Conservation (phyloP, 2,113 vertebrate species). For the Ciconia maguari region DNA sequence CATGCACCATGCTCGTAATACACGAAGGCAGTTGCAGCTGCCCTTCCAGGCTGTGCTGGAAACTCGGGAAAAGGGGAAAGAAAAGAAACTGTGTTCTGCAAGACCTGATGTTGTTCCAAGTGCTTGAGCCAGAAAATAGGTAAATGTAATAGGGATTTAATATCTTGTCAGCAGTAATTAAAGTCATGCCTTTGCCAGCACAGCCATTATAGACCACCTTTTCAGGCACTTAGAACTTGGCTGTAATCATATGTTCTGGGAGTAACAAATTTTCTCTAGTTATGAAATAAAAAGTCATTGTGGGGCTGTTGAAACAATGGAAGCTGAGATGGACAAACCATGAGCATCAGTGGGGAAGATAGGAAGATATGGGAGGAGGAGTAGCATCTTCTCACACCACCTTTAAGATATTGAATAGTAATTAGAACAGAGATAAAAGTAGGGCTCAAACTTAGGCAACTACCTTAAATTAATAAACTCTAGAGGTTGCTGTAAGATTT, state of each 20-base stretch:
- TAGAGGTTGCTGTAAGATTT: neutral
- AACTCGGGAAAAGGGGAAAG: neutral
- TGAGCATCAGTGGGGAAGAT: neutral
- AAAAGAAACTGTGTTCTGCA: neutral
- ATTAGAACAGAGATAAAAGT: neutral
- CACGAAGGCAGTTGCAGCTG: neutral
- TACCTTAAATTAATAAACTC: neutral
- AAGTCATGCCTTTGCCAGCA: neutral
- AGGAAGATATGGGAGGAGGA: neutral
- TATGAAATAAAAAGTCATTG: neutral
- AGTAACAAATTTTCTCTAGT: neutral
- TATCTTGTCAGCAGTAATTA: constrained; percentile 17
- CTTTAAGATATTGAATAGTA: neutral
- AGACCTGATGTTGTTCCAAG: neutral
- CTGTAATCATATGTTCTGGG: neutral
- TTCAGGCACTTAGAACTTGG: neutral
- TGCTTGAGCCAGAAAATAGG: neutral
- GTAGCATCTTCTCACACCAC: neutral
- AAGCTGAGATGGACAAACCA: neutral
- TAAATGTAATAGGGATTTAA: neutral
- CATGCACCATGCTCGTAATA: accelerated
- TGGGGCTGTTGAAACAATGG: neutral
- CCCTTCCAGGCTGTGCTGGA: neutral
- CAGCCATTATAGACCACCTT: neutral
- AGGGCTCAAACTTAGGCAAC: neutral